Percentiles rank a stretch among this genome's conserved stretches.
Evolutionary conservation across 2,888 invertebrate genomes (phyloP).

Genomic region (Psylliodes chrysocephalus): DNA sequence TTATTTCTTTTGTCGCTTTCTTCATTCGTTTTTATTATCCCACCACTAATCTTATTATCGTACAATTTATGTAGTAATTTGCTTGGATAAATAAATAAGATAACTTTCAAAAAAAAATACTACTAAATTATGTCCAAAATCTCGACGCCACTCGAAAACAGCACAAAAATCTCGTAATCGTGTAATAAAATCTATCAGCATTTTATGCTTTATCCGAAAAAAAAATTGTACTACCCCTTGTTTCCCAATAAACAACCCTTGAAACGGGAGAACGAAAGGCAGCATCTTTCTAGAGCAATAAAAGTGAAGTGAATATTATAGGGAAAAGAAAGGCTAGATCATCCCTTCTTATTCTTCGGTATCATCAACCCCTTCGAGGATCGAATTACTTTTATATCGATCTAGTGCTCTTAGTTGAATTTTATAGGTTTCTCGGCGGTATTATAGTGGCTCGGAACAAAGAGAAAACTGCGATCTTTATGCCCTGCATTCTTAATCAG

Average conservation of each 20-base stretch:
- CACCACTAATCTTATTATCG: too few relatives aligned
- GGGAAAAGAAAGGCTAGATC: conserved; percentile 29
- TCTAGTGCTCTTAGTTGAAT: conserved; percentile 36
- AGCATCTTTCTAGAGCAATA: conserved; percentile 35
- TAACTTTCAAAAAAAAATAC: too few relatives aligned
- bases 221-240: conserved; percentile 18
- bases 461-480: conserved; percentile 21
- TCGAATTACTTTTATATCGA: conserved; percentile 36
- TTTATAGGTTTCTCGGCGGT: conserved; percentile 33
- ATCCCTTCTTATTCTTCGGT: conserved; percentile 28
- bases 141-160: too few relatives aligned
- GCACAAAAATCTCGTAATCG: too few relatives aligned
- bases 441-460: not conserved
- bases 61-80: too few relatives aligned
- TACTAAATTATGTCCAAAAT: too few relatives aligned
- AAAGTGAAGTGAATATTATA: conserved; percentile 30
- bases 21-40: too few relatives aligned
- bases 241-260: conserved; percentile 13
- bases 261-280: not conserved
- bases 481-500: conserved; percentile 9
- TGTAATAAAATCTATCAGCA: too few relatives aligned
- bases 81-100: too few relatives aligned
- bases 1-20: too few relatives aligned
- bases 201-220: too few relatives aligned
- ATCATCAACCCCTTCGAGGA: conserved; percentile 33